phyloP scores from a whole-genome alignment of 2,888 invertebrate species.

The Ommatoiulus sabulosus region DNA sequence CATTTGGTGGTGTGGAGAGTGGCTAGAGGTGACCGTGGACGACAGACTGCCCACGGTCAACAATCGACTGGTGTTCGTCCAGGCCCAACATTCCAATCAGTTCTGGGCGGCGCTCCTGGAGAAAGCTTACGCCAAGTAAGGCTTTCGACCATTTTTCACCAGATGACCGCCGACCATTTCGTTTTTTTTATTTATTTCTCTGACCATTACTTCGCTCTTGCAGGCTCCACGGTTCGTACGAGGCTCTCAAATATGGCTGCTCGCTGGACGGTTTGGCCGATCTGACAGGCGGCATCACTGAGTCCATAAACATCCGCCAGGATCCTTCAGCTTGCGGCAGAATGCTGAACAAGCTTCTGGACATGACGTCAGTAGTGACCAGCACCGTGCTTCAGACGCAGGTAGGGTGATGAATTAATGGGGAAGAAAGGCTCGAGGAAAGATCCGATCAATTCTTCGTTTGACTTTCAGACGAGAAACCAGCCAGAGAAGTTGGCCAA shows the following conservation, averaged over 20 bases:
- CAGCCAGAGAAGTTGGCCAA: constrained; percentile 74
- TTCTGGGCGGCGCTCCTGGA: constrained; percentile 91
- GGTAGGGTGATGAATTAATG: constrained; percentile 60
- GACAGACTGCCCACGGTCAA: constrained; percentile 90
- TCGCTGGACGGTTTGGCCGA: constrained; percentile 88
- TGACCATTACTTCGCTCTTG: not conserved
- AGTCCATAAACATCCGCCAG: constrained; percentile 80
- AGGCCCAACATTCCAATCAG: constrained; percentile 82
- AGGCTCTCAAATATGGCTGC: constrained; percentile 92
- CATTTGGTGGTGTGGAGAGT: constrained; percentile 94
- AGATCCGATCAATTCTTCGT: not conserved
- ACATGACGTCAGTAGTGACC: constrained; percentile 87
- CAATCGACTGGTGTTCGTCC: constrained; percentile 86
- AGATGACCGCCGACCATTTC: not conserved
- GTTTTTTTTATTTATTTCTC: not conserved
- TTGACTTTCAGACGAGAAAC: constrained; percentile 60
- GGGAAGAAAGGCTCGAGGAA: not conserved
- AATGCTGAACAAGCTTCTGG: constrained; percentile 77
- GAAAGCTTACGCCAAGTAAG: constrained; percentile 92
- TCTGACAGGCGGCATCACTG: constrained; percentile 89
- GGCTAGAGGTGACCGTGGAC: constrained; percentile 90
- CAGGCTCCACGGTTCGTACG: constrained; percentile 91
- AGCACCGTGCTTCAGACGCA: constrained; percentile 74
- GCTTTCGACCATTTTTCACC: constrained; percentile 60
- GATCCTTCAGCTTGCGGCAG: constrained; percentile 78